Evolutionary conservation across 2,888 invertebrate species (phyloP), one percentile per base, ranked within the genome.

Genomic region (Cephus spinipes): DNA sequence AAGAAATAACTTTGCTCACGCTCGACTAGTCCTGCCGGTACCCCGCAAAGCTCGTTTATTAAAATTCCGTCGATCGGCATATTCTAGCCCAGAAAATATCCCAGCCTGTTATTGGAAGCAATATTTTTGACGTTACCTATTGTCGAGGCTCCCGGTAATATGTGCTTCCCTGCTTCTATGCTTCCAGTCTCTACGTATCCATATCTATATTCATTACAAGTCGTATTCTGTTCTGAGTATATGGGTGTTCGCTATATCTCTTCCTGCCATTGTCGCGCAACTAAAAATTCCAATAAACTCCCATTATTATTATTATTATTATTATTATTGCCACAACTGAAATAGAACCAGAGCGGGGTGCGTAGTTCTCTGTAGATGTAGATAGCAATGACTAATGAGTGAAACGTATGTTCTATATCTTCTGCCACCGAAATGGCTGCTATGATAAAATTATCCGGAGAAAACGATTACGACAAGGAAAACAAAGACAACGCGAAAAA

Each of bases 61-160:
- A 82, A 82, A 85, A 84, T 81, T 84, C 82, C 79, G 78, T 40
- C 35, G 71, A 71, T 71, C 32, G 71, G 71, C 33, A 55, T 55
- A 55, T 55, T 55, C 55, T 33, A 33, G 12, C 71, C 12, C 32
- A 33, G 71, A 73, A 69, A 55, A 30, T n/a, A 32, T 69, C 75
- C 68, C 76, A 36, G 4, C 35, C 35, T 79, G 81, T 83, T 85
- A 86, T 83, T 83, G 83, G 80, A 81, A 78, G 83, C 81, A 82
- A 84, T 86, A 85, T 84, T 85, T 85, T 81, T 68, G 69, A 82
- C 76, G 81, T 81, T 79, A 80, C 77, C 83, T 69, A 80, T 81
- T 82, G 79, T 84, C 77, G 76, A 78, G 79, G 78, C 69, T 79
- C 80, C 69, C 69, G 71, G 80, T 71, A 71, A 31, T 71, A 55